Base-by-base conservation (phyloP, 1,140 invertebrate species). In the Drosophila subobscura region DNA sequence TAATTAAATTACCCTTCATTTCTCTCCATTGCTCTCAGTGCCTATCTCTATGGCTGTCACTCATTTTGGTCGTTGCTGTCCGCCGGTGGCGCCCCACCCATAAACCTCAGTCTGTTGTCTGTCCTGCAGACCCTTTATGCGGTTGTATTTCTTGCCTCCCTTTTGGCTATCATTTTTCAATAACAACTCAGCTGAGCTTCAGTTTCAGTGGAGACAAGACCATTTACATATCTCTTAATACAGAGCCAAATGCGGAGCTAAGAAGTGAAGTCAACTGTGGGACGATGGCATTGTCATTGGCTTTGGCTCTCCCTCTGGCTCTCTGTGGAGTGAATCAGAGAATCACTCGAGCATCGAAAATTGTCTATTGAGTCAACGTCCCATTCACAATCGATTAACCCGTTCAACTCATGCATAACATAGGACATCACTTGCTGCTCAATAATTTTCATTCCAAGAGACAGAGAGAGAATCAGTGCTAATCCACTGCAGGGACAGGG, bases 1-100 rank as follows among this genome's bases (percentile, higher is more conserved):
- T 77, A 77, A 77, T 77, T 77, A 47, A 77, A 77, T 56, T 63
- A 77, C 49, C 14, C 53, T 51, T 45, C 37, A 49, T 54, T 61
- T 44, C 52, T 52, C 10, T 64, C 60, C 41, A 44, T 58, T 52
- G 22, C 52, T 73, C 51, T 33, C 55, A 12, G 33, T 23, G 50
- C 46, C 51, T 42, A 70, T 45, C 41, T 12, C 42, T 33, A 3
- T 47, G 20, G 14, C 65, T 70, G 67, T 71, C 67, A 50, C 22
- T 70, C 67, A 58, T 25, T 29, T 70, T 23, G 27, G 52, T n/a
- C 25, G 44, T 27, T 12, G 59, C 64, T 67, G 64, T 67, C 59
- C 64, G 22, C 59, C 27, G 64, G 60, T 46, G 4, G 65, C 16
- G 16, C 16, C 16, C 16, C 16, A 44, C 33, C 61, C 44, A 8